Base-by-base conservation (phyloP, 2,113 vertebrate species). In the Ailurus styani region DNA sequence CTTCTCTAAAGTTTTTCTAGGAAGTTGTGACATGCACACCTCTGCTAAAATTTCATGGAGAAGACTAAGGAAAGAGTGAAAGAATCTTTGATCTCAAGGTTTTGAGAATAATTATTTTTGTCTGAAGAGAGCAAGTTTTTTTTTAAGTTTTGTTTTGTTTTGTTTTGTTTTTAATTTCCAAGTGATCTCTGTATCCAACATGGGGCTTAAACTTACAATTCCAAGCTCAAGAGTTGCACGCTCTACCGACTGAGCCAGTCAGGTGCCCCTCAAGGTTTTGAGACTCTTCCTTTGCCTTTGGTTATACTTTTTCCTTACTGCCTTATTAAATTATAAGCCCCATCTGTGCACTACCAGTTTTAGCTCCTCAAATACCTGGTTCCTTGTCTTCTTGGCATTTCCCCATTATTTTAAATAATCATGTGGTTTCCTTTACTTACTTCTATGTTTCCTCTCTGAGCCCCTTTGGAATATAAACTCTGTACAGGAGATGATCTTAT, bases 291-390 rank as follows among this genome's bases (percentile, higher is more conserved):
- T 37, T 34, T 68, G 3, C 4, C 52, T 17, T n/a, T 81, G 79
- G 21, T 60, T 23, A 72, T 5, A 10, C 4, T 72, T 86, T 62
- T 29, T 75, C 8, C 37, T 83, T 29, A 20, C 10, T 20, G n/a
- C 1, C 1, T 84, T 73, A 21, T 64, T 45, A 70, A 93, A 81
- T 62, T 25, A 70, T 5, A 23, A 54, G 7, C 2, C 3, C 7
- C 20, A 29, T 37, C 10, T 21, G 68, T 4, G 42, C 2, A 0
- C 3, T 23, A 18, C 29, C 14, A 27, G 20, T 1, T 62, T 34
- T 55, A 52, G 0, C 37, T 40, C 52, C 83, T 89, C 85, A 47
- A 23, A 37, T 23, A 52, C 2, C 1, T 34, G 40, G 11, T 37
- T 34, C 68, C 20, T 8, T 70, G 1, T 52, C 20, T 50, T 62